These are phyloP conservation scores for Neuroscelio doddi DNA, from an alignment of 2,888 invertebrate species.

Conservation along the genomic window DNA sequence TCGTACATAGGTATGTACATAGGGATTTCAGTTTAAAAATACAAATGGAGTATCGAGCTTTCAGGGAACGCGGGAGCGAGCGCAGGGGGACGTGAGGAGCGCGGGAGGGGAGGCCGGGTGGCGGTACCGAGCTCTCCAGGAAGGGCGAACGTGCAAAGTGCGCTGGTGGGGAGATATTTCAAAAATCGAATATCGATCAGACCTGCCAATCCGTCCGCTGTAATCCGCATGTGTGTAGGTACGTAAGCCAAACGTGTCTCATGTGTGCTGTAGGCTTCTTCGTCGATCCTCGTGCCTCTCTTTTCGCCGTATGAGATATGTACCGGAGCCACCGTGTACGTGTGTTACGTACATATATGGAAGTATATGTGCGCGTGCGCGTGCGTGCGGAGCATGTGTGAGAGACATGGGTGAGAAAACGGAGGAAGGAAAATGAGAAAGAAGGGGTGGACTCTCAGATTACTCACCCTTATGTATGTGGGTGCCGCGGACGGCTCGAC, in stretches of 20 bases:
- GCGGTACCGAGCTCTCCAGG: conserved; percentile 35
- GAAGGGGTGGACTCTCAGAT: conserved; percentile 54
- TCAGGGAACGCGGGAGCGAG: conserved; percentile 60
- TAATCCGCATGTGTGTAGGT: conserved; percentile 64
- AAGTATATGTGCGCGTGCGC: conserved; percentile 29
- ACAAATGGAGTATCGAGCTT: conserved; percentile 71
- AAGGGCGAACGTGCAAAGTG: conserved; percentile 45
- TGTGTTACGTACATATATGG: conserved; percentile 29
- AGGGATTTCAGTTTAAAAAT: conserved; percentile 71
- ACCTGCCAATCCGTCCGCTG: conserved; percentile 69
- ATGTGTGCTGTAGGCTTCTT: conserved; percentile 23
- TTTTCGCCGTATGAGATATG: conserved; percentile 34
- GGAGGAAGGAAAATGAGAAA: conserved; percentile 48
- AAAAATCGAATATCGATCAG: conserved; percentile 72
- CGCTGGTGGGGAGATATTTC: conserved; percentile 67
- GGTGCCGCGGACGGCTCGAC: conserved; percentile 57
- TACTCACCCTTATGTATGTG: conserved; percentile 67
- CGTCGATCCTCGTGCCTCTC: not conserved
- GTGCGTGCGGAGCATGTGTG: conserved; percentile 36
- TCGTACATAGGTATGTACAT: conserved; percentile 59
- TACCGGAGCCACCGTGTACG: conserved; percentile 30
- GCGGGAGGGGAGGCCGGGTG: conserved; percentile 38
- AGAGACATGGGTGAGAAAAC: conserved; percentile 49
- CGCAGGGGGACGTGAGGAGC: conserved; percentile 45
- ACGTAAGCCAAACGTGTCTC: conserved; percentile 56